These are phyloP conservation scores for Poeciliopsis presidionis DNA, from an alignment of 2,797 vertebrate genomes.

Conservation along the genomic window DNA sequence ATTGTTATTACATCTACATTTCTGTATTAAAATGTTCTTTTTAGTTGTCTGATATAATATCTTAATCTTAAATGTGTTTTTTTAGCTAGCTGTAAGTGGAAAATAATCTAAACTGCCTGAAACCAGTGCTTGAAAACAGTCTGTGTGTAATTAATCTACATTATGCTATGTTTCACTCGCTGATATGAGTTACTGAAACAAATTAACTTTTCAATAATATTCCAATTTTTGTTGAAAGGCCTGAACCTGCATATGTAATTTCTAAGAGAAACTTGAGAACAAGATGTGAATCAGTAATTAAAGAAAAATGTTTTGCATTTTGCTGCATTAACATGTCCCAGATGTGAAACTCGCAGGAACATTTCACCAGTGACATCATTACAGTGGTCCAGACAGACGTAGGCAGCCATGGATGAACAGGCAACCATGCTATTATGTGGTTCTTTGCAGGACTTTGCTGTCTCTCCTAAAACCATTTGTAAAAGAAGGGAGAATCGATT, in stretches of 20 bases:
- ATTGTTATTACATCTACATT: background rate
- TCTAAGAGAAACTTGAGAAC: slow-evolving; percentile 19
- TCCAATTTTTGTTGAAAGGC: background rate
- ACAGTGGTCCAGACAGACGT: slow-evolving; percentile 63
- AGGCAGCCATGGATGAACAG: slow-evolving; percentile 60
- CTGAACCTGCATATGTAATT: slow-evolving; percentile 15
- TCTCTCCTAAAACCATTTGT: slow-evolving; percentile 69
- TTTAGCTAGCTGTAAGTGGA: background rate
- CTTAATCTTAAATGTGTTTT: background rate
- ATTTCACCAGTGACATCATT: slow-evolving; percentile 67
- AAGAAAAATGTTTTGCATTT: slow-evolving; percentile 55
- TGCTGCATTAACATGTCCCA: slow-evolving; percentile 67
- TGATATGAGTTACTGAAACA: background rate
- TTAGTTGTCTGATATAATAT: background rate
- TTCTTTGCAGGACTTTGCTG: slow-evolving; percentile 53
- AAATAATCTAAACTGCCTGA: background rate
- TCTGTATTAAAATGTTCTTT: background rate
- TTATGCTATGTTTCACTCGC: background rate
- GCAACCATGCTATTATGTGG: slow-evolving; percentile 74
- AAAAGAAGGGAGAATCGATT: slow-evolving; percentile 66
- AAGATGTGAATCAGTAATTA: slow-evolving; percentile 45
- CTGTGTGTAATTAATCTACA: background rate
- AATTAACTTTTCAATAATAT: background rate
- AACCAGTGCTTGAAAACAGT: background rate
- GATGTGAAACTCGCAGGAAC: slow-evolving; percentile 62